These are phyloP conservation scores for Jaculus jaculus DNA, from an alignment of 2,113 vertebrate species.

Conservation along the genomic window DNA sequence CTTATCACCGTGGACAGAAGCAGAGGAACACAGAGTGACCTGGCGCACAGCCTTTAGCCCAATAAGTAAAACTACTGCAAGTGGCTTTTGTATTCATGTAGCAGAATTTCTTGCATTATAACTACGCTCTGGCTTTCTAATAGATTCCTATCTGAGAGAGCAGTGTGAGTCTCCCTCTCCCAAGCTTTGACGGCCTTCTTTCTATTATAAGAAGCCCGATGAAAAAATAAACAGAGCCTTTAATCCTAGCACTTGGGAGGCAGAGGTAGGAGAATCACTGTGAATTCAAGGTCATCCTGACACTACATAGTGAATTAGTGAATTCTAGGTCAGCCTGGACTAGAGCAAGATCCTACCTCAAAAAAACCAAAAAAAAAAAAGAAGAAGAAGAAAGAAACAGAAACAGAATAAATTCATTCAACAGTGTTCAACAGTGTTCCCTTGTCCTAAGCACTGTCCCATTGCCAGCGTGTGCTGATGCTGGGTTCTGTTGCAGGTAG, in stretches of 20 bases:
- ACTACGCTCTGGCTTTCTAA: neutral
- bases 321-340: too few relatives aligned
- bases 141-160: neutral
- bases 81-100: neutral
- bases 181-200: neutral
- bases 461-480: neutral
- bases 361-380: too few relatives aligned
- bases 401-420: neutral
- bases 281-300: too few relatives aligned
- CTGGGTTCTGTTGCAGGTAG: constrained; percentile 86
- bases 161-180: neutral
- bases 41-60: neutral
- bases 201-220: neutral
- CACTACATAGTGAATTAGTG: too few relatives aligned
- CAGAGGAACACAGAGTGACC: neutral
- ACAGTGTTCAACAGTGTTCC: neutral
- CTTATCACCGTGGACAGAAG: neutral
- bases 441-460: neutral
- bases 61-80: neutral
- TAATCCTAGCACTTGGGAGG: too few relatives aligned
- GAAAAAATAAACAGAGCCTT: neutral
- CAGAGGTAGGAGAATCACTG: too few relatives aligned
- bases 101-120: neutral
- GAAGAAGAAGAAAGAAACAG: too few relatives aligned
- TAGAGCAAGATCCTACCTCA: too few relatives aligned